Evolutionary conservation across 2,113 vertebrate species (phyloP).

Genomic region (Cyphomyrus discorhynchus): DNA sequence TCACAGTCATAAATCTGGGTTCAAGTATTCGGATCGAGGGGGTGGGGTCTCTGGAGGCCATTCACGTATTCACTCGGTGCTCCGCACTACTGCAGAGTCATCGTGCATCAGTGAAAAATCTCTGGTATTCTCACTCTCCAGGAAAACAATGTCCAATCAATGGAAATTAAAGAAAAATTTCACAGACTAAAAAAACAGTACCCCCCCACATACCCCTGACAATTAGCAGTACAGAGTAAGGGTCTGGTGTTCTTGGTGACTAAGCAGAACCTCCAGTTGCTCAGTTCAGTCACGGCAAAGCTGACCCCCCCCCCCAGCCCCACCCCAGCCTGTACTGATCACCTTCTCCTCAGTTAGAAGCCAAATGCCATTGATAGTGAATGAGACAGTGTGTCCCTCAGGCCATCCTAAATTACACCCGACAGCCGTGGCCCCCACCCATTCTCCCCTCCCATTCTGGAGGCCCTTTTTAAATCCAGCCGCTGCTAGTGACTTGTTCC

Average conservation of each 20-base stretch:
- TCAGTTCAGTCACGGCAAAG: background rate
- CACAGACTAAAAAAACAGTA: background rate
- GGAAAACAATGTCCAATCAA: background rate
- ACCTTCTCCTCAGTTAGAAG: background rate
- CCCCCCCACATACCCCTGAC: background rate
- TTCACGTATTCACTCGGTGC: background rate
- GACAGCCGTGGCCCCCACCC: background rate
- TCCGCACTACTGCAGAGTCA: background rate
- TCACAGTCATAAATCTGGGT: background rate
- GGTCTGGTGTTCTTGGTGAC: background rate
- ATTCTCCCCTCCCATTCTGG: background rate
- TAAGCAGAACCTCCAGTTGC: conserved; percentile 3
- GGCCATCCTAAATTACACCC: background rate
- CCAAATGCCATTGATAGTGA: background rate
- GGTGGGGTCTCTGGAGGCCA: background rate
- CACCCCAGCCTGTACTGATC: background rate
- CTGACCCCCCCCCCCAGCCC: background rate
- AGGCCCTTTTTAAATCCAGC: background rate
- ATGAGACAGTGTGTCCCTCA: background rate
- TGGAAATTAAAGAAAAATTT: background rate
- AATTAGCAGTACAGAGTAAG: background rate
- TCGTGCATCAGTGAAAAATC: background rate
- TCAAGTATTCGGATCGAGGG: background rate
- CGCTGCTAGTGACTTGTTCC: background rate
- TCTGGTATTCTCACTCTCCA: background rate